phyloP scores from a whole-genome alignment of 2,888 invertebrate genomes.

The Ochropleura plecta region DNA sequence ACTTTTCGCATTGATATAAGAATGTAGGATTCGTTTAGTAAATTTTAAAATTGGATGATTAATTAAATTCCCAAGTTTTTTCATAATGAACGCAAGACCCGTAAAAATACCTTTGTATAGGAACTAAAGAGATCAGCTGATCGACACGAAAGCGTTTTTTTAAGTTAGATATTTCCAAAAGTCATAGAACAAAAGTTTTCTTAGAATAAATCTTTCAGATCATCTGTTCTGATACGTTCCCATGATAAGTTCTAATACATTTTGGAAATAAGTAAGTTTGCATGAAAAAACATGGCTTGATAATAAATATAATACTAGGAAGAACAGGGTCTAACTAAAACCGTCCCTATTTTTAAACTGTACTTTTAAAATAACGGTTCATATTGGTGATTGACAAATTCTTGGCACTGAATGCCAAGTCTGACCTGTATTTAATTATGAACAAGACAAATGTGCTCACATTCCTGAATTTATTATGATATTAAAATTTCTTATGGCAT shows the following conservation, averaged over 20 bases:
- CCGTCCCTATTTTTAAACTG: not conserved
- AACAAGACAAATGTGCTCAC: not conserved
- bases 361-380: not conserved
- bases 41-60: not conserved
- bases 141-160: too few species aligned
- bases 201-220: not conserved
- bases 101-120: too few species aligned
- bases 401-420: conserved; percentile 8
- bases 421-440: not conserved
- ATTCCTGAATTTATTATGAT: not conserved
- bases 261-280: not conserved
- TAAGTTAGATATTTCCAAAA: too few species aligned
- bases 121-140: too few species aligned
- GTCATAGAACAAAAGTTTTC: too few species aligned
- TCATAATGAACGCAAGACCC: not conserved
- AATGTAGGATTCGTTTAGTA: too few species aligned
- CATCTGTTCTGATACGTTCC: not conserved
- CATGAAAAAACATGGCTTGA: not conserved
- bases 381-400: conserved; percentile 7
- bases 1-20: too few species aligned
- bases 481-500: not conserved
- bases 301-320: not conserved
- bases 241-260: not conserved
- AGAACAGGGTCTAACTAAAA: not conserved
- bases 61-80: not conserved